Percentiles rank a stretch among this genome's conserved stretches.
Evolutionary conservation across 2,113 vertebrate species (phyloP).

Genomic region (Cnemophilus loriae): DNA sequence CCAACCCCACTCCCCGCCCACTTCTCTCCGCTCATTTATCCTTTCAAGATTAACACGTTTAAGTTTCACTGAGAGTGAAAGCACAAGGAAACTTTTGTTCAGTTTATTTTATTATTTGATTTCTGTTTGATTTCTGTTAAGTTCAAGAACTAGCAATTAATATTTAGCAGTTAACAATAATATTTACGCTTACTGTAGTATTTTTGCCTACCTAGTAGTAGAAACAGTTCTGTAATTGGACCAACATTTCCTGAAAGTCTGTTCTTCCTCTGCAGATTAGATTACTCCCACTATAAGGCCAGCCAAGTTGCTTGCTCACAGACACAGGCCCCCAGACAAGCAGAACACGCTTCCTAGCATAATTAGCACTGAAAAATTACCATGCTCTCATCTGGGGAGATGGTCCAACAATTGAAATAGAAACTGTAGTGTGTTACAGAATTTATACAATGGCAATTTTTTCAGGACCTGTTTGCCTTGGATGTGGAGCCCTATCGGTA

Average conservation of each 20-base stretch:
- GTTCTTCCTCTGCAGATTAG: background rate
- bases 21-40: background rate
- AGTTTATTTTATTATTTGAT: background rate
- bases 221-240: background rate
- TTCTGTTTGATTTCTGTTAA: background rate
- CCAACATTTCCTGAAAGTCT: background rate
- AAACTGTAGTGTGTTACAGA: background rate
- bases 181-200: background rate
- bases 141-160: background rate
- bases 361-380: background rate
- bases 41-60: background rate
- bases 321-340: background rate
- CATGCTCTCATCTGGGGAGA: background rate
- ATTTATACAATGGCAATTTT: background rate
- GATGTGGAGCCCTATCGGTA: constrained; percentile 96
- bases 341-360: background rate
- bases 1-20: background rate
- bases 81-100: background rate
- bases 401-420: background rate
- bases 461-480: constrained; percentile 93
- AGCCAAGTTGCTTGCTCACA: background rate
- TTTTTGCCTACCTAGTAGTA: background rate
- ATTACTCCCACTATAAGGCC: background rate
- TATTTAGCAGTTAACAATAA: background rate
- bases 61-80: background rate